These are phyloP conservation scores for Andrena bucephala DNA, from an alignment of 2,888 invertebrate genomes.

Conservation along the genomic window DNA sequence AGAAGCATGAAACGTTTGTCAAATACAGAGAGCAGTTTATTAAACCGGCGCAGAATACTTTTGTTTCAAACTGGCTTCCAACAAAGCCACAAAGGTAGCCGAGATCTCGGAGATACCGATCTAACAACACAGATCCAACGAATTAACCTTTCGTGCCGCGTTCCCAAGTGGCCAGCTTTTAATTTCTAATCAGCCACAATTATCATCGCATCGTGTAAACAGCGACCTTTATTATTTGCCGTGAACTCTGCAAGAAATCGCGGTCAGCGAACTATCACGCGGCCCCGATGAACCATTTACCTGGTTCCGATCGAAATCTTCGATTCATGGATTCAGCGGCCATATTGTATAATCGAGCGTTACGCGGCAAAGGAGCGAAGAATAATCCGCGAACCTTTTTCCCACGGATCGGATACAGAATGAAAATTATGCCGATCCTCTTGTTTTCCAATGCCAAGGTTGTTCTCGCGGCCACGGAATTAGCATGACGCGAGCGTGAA, in stretches of 20 bases:
- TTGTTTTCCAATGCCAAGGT: constrained; percentile 54
- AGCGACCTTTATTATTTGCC: constrained; percentile 44
- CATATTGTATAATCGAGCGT: constrained; percentile 47
- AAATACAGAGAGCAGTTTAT: not conserved
- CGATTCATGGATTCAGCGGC: constrained; percentile 39
- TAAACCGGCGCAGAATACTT: not conserved
- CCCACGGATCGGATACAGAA: constrained; percentile 27
- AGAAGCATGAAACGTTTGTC: not conserved
- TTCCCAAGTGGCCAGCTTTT: not conserved
- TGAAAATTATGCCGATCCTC: constrained; percentile 2
- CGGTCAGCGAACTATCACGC: constrained; percentile 51
- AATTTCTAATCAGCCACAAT: constrained; percentile 20
- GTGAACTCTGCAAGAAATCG: constrained; percentile 50
- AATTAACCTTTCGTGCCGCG: not conserved
- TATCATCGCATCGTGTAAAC: constrained; percentile 6
- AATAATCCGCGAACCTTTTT: not conserved
- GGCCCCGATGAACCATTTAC: constrained; percentile 52
- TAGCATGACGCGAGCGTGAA: constrained; percentile 25
- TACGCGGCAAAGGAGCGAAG: constrained; percentile 18
- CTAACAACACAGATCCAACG: not conserved
- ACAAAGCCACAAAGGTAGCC: not conserved
- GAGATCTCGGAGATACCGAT: not conserved
- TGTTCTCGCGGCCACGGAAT: constrained; percentile 34
- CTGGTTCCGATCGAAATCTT: constrained; percentile 52
- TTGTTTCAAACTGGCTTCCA: too few species aligned